These are phyloP conservation scores for Hedya salicella DNA, from an alignment of 2,888 invertebrate species.

Conservation along the genomic window DNA sequence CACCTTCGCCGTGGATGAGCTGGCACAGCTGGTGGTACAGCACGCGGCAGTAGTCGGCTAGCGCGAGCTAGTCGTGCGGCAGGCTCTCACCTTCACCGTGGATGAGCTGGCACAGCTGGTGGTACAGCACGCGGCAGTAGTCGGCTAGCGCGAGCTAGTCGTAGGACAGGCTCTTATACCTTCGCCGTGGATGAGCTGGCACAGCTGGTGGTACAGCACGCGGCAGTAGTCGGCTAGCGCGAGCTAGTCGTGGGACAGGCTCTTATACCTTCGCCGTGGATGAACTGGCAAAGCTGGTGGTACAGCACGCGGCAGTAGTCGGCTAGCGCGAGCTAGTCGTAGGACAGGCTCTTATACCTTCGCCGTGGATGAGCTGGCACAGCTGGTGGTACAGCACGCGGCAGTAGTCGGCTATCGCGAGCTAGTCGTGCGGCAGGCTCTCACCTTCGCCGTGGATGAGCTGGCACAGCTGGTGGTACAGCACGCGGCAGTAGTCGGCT, in stretches of 20 bases:
- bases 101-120: slow-evolving; percentile 90
- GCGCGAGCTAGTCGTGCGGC: background rate
- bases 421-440: slow-evolving; percentile 91
- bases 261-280: slow-evolving; percentile 88
- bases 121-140: slow-evolving; percentile 91
- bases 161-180: slow-evolving; percentile 89
- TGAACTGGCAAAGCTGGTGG: slow-evolving; percentile 89
- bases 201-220: slow-evolving; percentile 90
- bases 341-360: slow-evolving; percentile 90
- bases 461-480: slow-evolving; percentile 90
- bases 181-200: slow-evolving; percentile 89
- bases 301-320: slow-evolving; percentile 91
- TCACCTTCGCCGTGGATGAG: slow-evolving; percentile 89
- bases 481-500: slow-evolving; percentile 70
- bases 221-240: slow-evolving; percentile 92
- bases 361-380: slow-evolving; percentile 89
- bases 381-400: slow-evolving; percentile 90
- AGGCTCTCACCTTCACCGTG: slow-evolving; percentile 85
- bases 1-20: slow-evolving; percentile 76
- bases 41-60: slow-evolving; percentile 68
- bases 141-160: slow-evolving; percentile 90
- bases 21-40: slow-evolving; percentile 86
- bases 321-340: slow-evolving; percentile 92
- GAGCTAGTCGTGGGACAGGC: slow-evolving; percentile 91
- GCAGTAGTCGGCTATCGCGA: slow-evolving; percentile 92